A percentile compares a stretch with the other conserved stretches of the same genome.
These are phyloP conservation scores for Sebastes trivittatus DNA, from an alignment of 2,797 vertebrate species.

Conservation along the genomic window DNA sequence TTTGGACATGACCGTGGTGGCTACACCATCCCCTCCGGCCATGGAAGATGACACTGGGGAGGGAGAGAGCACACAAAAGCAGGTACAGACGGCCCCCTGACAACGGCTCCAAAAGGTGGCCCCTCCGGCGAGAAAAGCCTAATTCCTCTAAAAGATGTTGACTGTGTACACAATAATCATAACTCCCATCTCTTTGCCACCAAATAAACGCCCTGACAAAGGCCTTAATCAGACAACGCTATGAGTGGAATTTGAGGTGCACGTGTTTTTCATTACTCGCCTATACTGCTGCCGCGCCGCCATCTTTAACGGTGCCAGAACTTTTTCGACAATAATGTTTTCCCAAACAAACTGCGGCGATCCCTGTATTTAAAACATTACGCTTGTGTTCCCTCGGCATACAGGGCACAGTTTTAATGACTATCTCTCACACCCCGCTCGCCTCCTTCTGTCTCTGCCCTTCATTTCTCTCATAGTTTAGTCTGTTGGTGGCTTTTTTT, in stretches of 20 bases:
- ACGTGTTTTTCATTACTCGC: constrained; percentile 72
- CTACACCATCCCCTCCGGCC: constrained; percentile 56
- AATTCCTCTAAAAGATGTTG: constrained; percentile 35
- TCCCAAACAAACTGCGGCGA: constrained; percentile 52
- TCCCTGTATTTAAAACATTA: constrained; percentile 60
- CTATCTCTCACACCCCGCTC: constrained; percentile 64
- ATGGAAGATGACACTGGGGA: constrained; percentile 68
- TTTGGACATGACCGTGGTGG: constrained; percentile 76
- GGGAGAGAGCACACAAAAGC: constrained; percentile 41
- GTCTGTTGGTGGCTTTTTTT: constrained; percentile 82
- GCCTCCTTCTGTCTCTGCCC: constrained; percentile 56
- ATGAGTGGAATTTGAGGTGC: constrained; percentile 68
- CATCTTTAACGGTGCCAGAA: constrained; percentile 60
- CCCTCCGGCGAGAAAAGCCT: constrained; percentile 14
- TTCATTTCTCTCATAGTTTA: constrained; percentile 79
- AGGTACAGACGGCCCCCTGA: constrained; percentile 33
- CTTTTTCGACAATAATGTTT: constrained; percentile 52
- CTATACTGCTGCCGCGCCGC: constrained; percentile 45
- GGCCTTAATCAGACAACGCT: constrained; percentile 56
- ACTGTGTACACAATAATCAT: constrained; percentile 32
- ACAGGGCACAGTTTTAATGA: constrained; percentile 63
- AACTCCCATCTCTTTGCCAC: constrained; percentile 43
- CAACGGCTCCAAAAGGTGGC: constrained; percentile 16
- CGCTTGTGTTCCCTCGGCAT: constrained; percentile 34
- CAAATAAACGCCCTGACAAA: constrained; percentile 48